A percentile compares a stretch with the other conserved stretches of the same genome.
Conservation (phyloP, 2,888 invertebrate genomes). For the Gandaritis pyraliata region DNA sequence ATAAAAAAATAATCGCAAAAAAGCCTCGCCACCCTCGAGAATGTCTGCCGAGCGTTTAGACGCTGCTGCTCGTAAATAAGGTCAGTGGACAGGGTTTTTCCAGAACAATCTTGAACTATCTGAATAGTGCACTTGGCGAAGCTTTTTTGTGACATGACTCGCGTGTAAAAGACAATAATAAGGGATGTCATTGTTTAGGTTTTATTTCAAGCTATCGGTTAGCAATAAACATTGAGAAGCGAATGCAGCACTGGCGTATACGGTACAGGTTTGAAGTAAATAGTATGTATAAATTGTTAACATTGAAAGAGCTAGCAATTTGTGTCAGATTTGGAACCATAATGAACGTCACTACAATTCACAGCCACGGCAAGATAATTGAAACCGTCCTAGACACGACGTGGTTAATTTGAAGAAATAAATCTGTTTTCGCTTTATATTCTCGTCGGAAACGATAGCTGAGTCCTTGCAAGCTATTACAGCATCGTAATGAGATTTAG, state of each 20-base stretch:
- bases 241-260: slow-evolving; percentile 50
- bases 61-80: slow-evolving; percentile 41
- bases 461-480: slow-evolving; percentile 78
- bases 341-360: slow-evolving; percentile 41
- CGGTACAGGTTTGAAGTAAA: slow-evolving; percentile 58
- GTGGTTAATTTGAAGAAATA: slow-evolving; percentile 62
- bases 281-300: slow-evolving; percentile 56
- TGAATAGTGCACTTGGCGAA: slow-evolving; percentile 58
- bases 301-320: slow-evolving; percentile 46
- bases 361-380: slow-evolving; percentile 38
- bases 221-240: slow-evolving; percentile 47
- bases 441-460: slow-evolving; percentile 76
- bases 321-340: slow-evolving; percentile 51
- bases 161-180: slow-evolving; percentile 71
- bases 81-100: slow-evolving; percentile 44
- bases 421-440: slow-evolving; percentile 77
- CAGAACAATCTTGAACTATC: slow-evolving; percentile 49
- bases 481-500: slow-evolving; percentile 80
- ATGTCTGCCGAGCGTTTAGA: slow-evolving; percentile 53
- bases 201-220: slow-evolving; percentile 68
- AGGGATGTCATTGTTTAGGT: slow-evolving; percentile 76
- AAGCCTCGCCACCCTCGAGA: slow-evolving; percentile 50
- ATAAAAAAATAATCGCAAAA: slow-evolving; percentile 58
- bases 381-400: slow-evolving; percentile 40
- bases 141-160: slow-evolving; percentile 67